Base-by-base conservation (phyloP, 2,888 invertebrate genomes). In the Drosophila bunnanda region DNA sequence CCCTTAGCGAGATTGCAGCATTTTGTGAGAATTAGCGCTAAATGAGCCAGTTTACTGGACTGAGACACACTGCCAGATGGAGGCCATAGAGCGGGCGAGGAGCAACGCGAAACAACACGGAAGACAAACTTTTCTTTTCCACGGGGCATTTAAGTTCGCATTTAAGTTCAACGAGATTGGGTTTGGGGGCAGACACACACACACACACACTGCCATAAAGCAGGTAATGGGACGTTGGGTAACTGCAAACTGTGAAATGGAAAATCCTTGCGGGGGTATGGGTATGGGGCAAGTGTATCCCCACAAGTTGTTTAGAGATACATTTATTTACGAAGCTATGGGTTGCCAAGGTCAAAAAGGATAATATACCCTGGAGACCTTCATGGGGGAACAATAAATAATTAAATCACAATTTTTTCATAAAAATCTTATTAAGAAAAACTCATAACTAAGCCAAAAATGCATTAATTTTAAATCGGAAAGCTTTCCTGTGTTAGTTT, bases 41-140 rank as follows among this genome's bases (percentile, higher is more conserved):
- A 83, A 86, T 86, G 84, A 83, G 78, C 86, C 68, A 77, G 86
- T 72, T 82, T 82, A 85, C 80, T 85, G 86, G 77, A 46, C 68
- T 85, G 78, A 75, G 58, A 80, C 70, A 69, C 74, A 73, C 36
- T 20, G 46, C 48, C 17, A 39, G 44, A 15, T 22, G 39, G 48
- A 22, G 28, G 15, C 50, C 15, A 32, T 12, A 32, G 13, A 22
- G 6, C 1, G 36, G 22, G 15, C 28, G 1, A 7, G 41, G 50
- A 20, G 15, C 38, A 8, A 15, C 46, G 17, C 20, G 36, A 12
- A 50, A 20, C 20, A 54, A 64, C 41, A 64, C 48, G 20, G 30
- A 65, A 48, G 59, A 60, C 53, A 66, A 59, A 65, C 54, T 73
- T 68, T 66, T 39, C 66, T 71, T 71, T 71, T 71, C 71, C 71